Percentiles rank a stretch among this genome's conserved stretches.
Evolutionary conservation across 2,113 vertebrate genomes (phyloP).

Genomic region (Clupea harengus): DNA sequence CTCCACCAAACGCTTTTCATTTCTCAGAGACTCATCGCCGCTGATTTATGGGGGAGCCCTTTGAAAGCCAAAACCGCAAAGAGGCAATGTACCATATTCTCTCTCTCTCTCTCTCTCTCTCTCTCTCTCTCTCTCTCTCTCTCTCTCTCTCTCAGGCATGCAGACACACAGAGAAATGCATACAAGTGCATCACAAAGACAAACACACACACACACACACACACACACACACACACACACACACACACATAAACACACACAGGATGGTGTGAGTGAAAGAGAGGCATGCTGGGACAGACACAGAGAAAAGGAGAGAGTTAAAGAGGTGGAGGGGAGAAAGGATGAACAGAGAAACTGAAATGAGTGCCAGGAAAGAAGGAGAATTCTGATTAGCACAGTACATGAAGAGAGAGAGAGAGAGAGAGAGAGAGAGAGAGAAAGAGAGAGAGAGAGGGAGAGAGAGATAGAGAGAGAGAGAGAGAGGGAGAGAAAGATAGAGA

Average conservation of each 20-base stretch:
- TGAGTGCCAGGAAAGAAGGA: background rate
- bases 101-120: conserved; percentile 1
- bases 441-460: conserved; percentile 11
- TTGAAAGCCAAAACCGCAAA: conserved; percentile 13
- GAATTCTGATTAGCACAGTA: background rate
- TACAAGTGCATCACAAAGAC: conserved; percentile 24
- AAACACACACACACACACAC: conserved; percentile 29
- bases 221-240: background rate
- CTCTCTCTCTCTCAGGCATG: background rate
- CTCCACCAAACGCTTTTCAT: background rate
- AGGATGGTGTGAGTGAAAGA: background rate
- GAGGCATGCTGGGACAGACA: conserved; percentile 7
- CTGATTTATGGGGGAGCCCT: background rate
- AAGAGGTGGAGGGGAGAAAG: background rate
- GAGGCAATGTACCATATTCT: background rate
- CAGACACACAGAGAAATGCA: conserved; percentile 16
- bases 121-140: background rate
- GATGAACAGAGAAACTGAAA: conserved; percentile 47
- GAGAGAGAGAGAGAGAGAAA: background rate
- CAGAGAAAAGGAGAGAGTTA: background rate
- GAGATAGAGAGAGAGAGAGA: conserved; percentile 37
- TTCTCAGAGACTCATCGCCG: background rate
- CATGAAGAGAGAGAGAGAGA: conserved; percentile 14
- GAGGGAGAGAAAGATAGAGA: conserved; percentile 18
- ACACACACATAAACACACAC: background rate